Conservation (phyloP, 2,797 vertebrate species). For the Sternarchorhynchus goeldii region DNA sequence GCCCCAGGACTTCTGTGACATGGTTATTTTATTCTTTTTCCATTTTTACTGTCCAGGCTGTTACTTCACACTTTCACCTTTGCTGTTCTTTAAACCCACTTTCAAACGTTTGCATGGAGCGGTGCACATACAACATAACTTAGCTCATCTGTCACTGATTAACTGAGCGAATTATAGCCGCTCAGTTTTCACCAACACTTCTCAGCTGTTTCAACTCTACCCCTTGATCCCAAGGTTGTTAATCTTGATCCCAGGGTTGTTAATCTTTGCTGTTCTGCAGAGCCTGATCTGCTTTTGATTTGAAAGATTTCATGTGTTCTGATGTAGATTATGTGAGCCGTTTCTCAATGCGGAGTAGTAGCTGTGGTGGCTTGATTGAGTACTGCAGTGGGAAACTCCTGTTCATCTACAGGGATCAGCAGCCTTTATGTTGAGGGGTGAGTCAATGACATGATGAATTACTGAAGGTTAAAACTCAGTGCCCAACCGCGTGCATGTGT, state of each 20-base stretch:
- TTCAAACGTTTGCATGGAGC: constrained; percentile 12
- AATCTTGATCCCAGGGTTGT: no score
- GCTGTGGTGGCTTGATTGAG: background rate
- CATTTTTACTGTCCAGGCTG: background rate
- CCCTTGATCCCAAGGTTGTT: no score
- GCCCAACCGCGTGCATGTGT: constrained; percentile 14
- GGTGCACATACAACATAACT: background rate
- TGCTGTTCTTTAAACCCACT: constrained; percentile 14
- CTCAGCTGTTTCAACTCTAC: background rate
- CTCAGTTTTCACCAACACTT: background rate
- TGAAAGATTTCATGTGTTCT: no score
- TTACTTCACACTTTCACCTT: constrained; percentile 13
- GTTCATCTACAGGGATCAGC: background rate
- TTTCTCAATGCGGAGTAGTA: background rate
- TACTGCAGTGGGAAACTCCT: background rate
- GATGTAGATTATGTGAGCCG: background rate
- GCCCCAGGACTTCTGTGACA: no score
- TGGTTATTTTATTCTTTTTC: background rate
- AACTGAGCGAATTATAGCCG: background rate
- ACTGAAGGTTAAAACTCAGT: constrained; percentile 43
- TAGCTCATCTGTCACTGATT: background rate
- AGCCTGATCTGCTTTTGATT: background rate
- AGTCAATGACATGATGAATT: constrained; percentile 35
- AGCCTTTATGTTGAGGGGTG: constrained; percentile 25
- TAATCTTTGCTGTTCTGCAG: no score